These are phyloP conservation scores for Arenaria interpres DNA, from an alignment of 2,113 vertebrate genomes.

Conservation along the genomic window DNA sequence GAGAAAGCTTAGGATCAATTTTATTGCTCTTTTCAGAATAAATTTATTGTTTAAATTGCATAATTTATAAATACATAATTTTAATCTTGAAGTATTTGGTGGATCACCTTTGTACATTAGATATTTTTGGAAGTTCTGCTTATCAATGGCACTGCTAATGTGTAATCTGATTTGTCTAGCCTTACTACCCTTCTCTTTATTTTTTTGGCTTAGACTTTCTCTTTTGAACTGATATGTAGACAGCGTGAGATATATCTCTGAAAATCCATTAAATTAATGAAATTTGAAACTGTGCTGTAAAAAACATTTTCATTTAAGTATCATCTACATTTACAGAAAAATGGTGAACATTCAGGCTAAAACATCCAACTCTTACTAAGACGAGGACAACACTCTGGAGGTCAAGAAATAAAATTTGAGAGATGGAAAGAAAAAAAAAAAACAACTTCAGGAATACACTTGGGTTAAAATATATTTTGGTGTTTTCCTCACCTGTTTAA, in stretches of 20 bases:
- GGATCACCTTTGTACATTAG: neutral
- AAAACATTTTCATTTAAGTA: neutral
- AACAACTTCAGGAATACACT: neutral
- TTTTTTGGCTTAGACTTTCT: neutral
- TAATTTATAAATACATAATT: neutral
- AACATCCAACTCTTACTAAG: neutral
- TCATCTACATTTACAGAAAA: neutral
- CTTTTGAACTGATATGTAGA: neutral
- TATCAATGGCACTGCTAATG: neutral
- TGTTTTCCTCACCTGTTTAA: slow-evolving; percentile 62
- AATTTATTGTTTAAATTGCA: neutral
- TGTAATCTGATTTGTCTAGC: neutral
- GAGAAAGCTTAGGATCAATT: neutral
- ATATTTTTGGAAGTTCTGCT: neutral
- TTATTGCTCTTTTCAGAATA: neutral
- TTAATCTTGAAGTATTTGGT: neutral
- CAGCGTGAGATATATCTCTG: neutral
- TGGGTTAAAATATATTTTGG: slow-evolving; percentile 7
- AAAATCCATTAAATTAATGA: neutral
- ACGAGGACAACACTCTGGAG: neutral
- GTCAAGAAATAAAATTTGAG: neutral
- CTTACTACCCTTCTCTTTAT: neutral
- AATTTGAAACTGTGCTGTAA: neutral
- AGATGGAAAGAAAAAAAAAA: neutral
- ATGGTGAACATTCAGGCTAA: neutral